Base-by-base conservation (phyloP, 2,797 vertebrate genomes). In the Mallotus villosus region DNA sequence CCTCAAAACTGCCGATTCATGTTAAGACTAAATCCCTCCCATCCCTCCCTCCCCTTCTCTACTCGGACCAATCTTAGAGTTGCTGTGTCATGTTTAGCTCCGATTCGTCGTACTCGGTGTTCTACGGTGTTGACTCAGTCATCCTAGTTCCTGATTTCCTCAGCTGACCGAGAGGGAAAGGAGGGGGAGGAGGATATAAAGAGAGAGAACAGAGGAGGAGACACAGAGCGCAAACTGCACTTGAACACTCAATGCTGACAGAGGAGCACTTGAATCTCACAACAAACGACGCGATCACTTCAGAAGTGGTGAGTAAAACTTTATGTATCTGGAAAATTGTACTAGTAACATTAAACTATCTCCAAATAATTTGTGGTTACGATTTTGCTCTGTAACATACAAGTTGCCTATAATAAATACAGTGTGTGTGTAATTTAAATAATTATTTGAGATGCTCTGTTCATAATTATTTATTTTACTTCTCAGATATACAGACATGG, bases 111-210 rank as follows among this genome's bases (percentile, higher is more conserved):
- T 49, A 37, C 74, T 37, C 57, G 16, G 55, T 61, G 63, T 65
- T 41, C 37, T 7, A 12, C 71, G 74, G 76, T 59, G 49, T 71
- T 0, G 34, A 69, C 78, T 90, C 78, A 79, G 72, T 72, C 67
- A 11, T 24, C 22, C 14, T n/a, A 58, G 71, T 78, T 92, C 89
- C 90, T 91, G 87, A 90, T 91, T 85, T 67, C 64, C 73, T 78
- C 76, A 63, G 78, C 72, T 66, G 72, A 66, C 63, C 51, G 46
- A 63, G 70, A 41, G 58, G 68, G 61, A 32, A 63, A 51, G 71
- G 17, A 27, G 41, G 73, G 57, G 70, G 25, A 32, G 4, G 60
- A 25, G 34, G 68, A 73, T 70, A 86, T 89, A 77, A 46, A 51
- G n/a, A 24, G 29, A 65, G 32, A 76, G 17, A 57, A 6, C 19